Percentiles rank a stretch among this genome's conserved stretches.
Evolutionary conservation across 2,797 vertebrate genomes (phyloP).

Genomic region (Lycodopsis pacificus): DNA sequence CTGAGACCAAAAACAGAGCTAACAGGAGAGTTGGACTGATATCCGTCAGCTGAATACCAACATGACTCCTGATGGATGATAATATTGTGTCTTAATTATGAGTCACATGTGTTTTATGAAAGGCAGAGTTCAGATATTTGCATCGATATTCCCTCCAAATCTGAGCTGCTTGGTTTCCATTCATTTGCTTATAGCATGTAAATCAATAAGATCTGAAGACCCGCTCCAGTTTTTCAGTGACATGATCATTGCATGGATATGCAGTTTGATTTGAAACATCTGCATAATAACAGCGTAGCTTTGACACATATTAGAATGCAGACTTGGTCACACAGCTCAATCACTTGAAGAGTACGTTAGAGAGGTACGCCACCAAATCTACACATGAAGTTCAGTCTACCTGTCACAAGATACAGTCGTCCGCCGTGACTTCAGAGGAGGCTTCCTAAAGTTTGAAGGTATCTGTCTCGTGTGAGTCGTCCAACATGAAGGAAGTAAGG

Average conservation of each 20-base stretch:
- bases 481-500: not conserved
- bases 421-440: not conserved
- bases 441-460: not conserved
- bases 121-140: not conserved
- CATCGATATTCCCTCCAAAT: not conserved
- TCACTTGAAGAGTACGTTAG: not conserved
- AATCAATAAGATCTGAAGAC: conserved; percentile 29
- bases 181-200: not conserved
- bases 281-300: not conserved
- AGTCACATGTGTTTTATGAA: too few relatives aligned
- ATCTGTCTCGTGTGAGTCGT: not conserved
- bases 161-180: not conserved
- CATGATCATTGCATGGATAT: conserved; percentile 17
- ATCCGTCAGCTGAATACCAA: too few relatives aligned
- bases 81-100: too few relatives aligned
- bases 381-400: not conserved
- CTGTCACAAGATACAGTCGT: not conserved
- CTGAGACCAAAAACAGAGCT: too few relatives aligned
- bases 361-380: not conserved
- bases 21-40: too few relatives aligned
- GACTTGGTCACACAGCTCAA: conserved; percentile 18
- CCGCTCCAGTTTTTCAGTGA: not conserved
- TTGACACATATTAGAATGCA: conserved; percentile 4
- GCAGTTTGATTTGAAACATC: conserved; percentile 27
- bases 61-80: too few relatives aligned